Evolutionary conservation across 2,888 invertebrate species (phyloP), one percentile per base, ranked within the genome.

Genomic region (Acanthococcus lagerstroemiae): DNA sequence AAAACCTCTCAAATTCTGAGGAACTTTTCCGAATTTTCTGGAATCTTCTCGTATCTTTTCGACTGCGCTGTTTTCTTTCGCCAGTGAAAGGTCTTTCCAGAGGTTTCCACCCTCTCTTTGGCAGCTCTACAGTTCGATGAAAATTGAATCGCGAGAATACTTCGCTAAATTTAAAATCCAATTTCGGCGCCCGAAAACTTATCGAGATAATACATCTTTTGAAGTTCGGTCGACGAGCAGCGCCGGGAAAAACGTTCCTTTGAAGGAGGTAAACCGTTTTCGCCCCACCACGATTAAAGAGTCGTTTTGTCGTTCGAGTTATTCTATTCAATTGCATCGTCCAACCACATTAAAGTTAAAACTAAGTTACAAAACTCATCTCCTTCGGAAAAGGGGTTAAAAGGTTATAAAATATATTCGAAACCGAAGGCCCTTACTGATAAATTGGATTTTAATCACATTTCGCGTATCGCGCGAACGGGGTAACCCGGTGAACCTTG

Each of bases 361-460:
- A 63, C 52, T 52, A 30, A 63, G 54, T 63, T 63, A 63, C 63
- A 63, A 63, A 63, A 63, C 63, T 63, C 63, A 63, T 63, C 63
- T 63, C 50, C 63, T 52, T 63, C 63, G 54, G 52, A 63, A 63
- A 63, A 63, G 52, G 63, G 63, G 63, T 63, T 52, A 63, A 63
- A 63, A 52, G 54, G 63, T 63, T 63, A 63, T 63, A 52, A 63
- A 63, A 63, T 63, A 54, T 63, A 54, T 63, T 52, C 52, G 54
- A 52, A 60, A 63, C 52, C 52, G 63, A 63, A 52, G 63, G 54
- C 52, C 54, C 63, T 63, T 63, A 25, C 63, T 52, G 54, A 63
- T 63, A 63, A 63, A 63, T 63, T 63, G 63, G 63, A 63, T 63
- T 63, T 63, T 63, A 63, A 63, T 63, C 63, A 52, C 63, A 63